Conservation (phyloP, 2,113 vertebrate species). For the Etheostoma cragini region DNA sequence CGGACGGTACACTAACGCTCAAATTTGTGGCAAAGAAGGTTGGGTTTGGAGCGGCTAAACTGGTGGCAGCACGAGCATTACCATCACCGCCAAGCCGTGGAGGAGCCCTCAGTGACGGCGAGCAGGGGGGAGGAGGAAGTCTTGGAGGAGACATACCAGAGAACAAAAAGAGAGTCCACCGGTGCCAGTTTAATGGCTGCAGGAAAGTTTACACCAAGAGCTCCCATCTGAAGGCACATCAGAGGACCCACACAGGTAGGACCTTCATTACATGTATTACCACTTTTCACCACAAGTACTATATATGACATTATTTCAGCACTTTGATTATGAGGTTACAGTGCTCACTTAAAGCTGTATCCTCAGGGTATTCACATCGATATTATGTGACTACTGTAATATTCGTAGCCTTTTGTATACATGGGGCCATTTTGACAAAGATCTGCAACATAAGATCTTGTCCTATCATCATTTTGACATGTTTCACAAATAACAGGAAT, state of each 20-base stretch:
- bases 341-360: neutral
- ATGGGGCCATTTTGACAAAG: neutral
- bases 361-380: neutral
- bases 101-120: conserved; percentile 73
- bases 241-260: conserved; percentile 99
- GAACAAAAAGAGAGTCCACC: conserved; percentile 98
- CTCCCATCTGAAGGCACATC: conserved; percentile 98
- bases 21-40: conserved; percentile 96
- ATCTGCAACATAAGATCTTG: neutral
- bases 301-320: neutral
- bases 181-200: conserved; percentile 98
- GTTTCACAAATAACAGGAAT: neutral
- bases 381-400: neutral
- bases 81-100: conserved; percentile 89
- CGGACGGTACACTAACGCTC: conserved; percentile 92
- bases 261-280: neutral
- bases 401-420: neutral
- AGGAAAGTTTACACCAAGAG: conserved; percentile 99
- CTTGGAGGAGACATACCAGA: conserved; percentile 90
- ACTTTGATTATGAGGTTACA: neutral
- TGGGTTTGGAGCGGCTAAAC: conserved; percentile 88
- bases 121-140: conserved; percentile 66
- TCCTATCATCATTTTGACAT: neutral
- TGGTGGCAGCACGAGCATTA: conserved; percentile 85
- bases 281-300: neutral